Base-by-base conservation (phyloP, 2,797 vertebrate genomes). In the Neoniphon sammara region DNA sequence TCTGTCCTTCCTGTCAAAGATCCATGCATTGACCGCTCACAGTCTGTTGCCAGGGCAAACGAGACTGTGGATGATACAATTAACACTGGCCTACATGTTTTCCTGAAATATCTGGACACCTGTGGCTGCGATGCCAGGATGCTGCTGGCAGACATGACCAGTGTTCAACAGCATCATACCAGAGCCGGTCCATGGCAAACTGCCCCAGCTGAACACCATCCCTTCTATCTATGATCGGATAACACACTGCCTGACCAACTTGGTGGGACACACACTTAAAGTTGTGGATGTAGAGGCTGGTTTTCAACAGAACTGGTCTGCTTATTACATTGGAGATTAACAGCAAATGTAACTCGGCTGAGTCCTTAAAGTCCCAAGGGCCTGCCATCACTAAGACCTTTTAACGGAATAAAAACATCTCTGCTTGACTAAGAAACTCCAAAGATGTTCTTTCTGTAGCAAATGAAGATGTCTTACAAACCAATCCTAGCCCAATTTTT, bases 181-280 rank as follows among this genome's bases (percentile, higher is more conserved):
- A 53, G 53, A 27, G 44, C 4, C 17, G 15, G 5, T n/a, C 7
- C 7, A 50, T 21, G 7, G 42, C 47, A 44, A 46, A 57, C 7
- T 39, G 27, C 18, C 9, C 3, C 25, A 39, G 14, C 25, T 3
- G 47, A 50, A 46, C 57, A 50, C 42, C 11, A 47, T 11, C 31
- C 50, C 42, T 61, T 36, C 14, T 54, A 50, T 64, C 15, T 73
- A 59, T 20, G 55, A 61, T 63, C 25, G 44, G 10, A 53, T 56
- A 31, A 65, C 49, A 68, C 36, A 31, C 11, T 54, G 67, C 3
- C 7, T 60, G 8, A 50, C 14, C 47, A 20, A 10, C 5, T 7
- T 47, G 46, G 46, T 47, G 46, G 3, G 1, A 7, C 17, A 47
- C 46, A 47, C 18, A 47, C 46, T 47, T 11, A 14, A 46, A 46